Percentiles rank a stretch among this genome's conserved stretches.
Conservation (phyloP, 2,797 vertebrate species). For the Characodon lateralis region DNA sequence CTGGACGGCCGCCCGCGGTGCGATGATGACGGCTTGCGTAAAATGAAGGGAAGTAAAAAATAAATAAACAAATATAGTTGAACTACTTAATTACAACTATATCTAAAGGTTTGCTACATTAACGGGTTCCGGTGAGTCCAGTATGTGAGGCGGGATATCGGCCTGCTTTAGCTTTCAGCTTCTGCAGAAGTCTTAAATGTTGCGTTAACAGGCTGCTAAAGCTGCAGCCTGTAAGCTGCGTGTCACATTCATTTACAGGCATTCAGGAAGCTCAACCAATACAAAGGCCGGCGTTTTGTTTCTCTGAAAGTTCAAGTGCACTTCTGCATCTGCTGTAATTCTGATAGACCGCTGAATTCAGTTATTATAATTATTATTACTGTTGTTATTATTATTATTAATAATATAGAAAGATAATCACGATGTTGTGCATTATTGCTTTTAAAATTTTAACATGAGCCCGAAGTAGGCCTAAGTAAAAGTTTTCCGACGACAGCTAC, state of each 20-base stretch:
- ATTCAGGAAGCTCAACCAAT: conserved; percentile 40
- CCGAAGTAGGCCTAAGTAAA: not conserved
- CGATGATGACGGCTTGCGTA: conserved; percentile 44
- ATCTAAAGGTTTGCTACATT: conserved; percentile 7
- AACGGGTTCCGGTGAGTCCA: conserved; percentile 25
- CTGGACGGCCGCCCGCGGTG: conserved; percentile 46
- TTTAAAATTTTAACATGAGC: not conserved
- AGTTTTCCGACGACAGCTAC: not conserved
- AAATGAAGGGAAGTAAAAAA: conserved; percentile 4
- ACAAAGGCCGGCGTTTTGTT: conserved; percentile 41
- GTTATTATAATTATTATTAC: not conserved
- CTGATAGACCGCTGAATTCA: not conserved
- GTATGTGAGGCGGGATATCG: conserved; percentile 19
- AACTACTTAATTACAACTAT: conserved; percentile 12
- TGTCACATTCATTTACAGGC: conserved; percentile 63
- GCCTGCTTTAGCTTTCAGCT: conserved; percentile 19
- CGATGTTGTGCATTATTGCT: not conserved
- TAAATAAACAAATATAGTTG: conserved; percentile 2
- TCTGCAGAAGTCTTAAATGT: conserved; percentile 39
- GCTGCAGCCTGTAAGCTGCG: conserved; percentile 42
- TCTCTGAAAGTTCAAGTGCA: conserved; percentile 28
- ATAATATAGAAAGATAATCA: not conserved
- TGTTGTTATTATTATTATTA: not conserved
- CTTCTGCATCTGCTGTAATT: not conserved
- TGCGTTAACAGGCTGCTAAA: conserved; percentile 62